Base-by-base conservation (phyloP, 2,888 invertebrate species). In the Erebia epiphron region DNA sequence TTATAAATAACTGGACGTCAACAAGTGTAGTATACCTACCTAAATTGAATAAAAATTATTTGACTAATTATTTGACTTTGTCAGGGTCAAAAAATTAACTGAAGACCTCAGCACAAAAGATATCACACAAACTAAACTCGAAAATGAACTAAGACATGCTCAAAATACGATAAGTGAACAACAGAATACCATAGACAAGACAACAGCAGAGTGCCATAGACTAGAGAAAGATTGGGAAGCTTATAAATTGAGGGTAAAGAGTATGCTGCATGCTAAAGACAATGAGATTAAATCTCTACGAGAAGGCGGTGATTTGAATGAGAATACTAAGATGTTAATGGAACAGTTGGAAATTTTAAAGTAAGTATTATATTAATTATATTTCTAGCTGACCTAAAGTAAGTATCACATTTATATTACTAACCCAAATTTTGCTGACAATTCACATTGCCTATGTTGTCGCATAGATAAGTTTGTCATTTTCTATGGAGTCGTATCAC, bases 171-270 rank as follows among this genome's bases (percentile, higher is more conserved):
- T 88, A 14, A 78, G 73, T 10, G 87, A 89, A 5, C 76, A 91
- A 2, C 83, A 90, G 68, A 76, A 75, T 10, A 83, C 86, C 46
- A 76, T 91, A 65, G 85, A 85, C 11, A 90, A 86, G 69, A 80
- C 84, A 0, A 83, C 78, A 0, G 80, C 74, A 0, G 93, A 93
- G 76, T 91, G 90, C 73, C 79, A 77, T 35, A 80, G 88, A 7
- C 73, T 92, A 13, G 91, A 93, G 74, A 87, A 78, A 61, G 93
- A 93, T 58, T 93, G 93, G 92, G 90, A 91, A 71, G 79, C 88
- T 0, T 93, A 93, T 54, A 93, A 92, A 76, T 73, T 89, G 49
- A 81, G 93, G 71, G 93, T 93, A 2, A 93, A 93, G 65, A 87
- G 85, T 26, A 93, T 92, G 90, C 77, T 93, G 16, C 75, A 75